Conservation (phyloP, 2,888 invertebrate genomes). For the Eilema caniola region DNA sequence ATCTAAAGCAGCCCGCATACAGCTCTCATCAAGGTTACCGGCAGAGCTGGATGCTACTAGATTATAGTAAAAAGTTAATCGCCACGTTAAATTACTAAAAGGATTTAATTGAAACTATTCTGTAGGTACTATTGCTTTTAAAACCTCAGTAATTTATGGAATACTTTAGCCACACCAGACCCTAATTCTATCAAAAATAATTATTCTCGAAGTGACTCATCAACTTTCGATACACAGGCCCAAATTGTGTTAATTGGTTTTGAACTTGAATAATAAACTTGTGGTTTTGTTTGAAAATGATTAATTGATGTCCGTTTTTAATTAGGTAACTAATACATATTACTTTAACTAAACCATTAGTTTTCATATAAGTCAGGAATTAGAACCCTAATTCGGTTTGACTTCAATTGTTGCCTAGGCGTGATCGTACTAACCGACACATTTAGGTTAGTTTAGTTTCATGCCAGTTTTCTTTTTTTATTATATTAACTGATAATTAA, state of each 20-base stretch:
- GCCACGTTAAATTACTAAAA: neutral
- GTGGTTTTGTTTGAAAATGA: neutral
- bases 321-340: too few species aligned
- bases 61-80: too few species aligned
- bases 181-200: conserved; percentile 12
- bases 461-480: too few species aligned
- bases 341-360: neutral
- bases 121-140: neutral
- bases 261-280: neutral
- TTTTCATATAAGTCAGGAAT: neutral
- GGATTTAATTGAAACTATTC: neutral
- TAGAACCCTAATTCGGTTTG: too few species aligned
- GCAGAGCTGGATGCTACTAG: too few species aligned
- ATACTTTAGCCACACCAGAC: neutral
- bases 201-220: conserved; percentile 21
- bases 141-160: neutral
- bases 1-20: too few species aligned
- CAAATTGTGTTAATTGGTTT: neutral
- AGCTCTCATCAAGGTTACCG: too few species aligned
- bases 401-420: too few species aligned
- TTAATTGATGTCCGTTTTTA: neutral
- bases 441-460: too few species aligned
- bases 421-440: too few species aligned
- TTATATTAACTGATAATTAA: too few species aligned
- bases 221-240: neutral